Percentiles rank a stretch among this genome's conserved stretches.
These are phyloP conservation scores for Phalanger gymnotis DNA, from an alignment of 2,797 vertebrate species.

Conservation along the genomic window DNA sequence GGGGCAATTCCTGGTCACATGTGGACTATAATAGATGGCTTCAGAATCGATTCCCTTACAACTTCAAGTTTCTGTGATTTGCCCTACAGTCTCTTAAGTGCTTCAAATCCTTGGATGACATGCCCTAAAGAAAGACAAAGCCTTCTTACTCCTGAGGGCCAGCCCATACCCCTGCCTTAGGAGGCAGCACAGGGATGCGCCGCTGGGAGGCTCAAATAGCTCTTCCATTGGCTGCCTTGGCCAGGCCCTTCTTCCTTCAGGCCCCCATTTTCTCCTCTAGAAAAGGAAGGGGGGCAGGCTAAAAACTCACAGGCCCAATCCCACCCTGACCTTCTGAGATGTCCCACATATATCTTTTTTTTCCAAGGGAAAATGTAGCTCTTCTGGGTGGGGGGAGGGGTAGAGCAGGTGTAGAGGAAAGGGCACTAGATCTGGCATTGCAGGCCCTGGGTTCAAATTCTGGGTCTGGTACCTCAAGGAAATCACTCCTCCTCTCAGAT, in stretches of 20 bases:
- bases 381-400: background rate
- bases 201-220: background rate
- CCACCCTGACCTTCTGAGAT: background rate
- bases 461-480: background rate
- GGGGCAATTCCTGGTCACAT: background rate
- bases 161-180: background rate
- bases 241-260: background rate
- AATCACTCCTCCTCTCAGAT: background rate
- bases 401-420: background rate
- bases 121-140: background rate
- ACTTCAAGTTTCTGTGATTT: constrained; percentile 15
- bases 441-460: background rate
- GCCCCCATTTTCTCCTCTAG: background rate
- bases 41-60: background rate
- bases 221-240: background rate
- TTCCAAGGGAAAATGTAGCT: background rate
- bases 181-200: background rate
- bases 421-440: background rate
- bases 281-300: background rate
- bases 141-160: background rate
- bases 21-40: background rate
- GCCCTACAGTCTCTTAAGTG: background rate
- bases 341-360: background rate
- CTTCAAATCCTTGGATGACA: background rate
- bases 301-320: background rate